These are phyloP conservation scores for Neodiprion virginianus DNA, from an alignment of 1,140 invertebrate species.

Conservation along the genomic window DNA sequence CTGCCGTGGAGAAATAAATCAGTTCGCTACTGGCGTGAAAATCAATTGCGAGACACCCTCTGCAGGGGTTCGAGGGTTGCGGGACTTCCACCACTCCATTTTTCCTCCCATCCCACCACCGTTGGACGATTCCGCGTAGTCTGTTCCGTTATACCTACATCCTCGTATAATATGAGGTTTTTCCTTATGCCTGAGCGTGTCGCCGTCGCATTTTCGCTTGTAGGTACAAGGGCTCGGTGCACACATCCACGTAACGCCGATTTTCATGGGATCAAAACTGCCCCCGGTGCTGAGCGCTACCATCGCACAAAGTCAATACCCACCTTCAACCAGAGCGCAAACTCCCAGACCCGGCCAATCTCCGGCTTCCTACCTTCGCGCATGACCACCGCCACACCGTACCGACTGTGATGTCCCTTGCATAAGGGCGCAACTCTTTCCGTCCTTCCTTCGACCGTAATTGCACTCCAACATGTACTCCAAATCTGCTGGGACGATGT, in stretches of 20 bases:
- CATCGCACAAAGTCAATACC: slow-evolving; percentile 55
- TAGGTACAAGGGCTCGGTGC: no score
- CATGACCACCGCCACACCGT: slow-evolving; percentile 34
- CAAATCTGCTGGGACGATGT: no score
- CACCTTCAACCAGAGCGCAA: slow-evolving; percentile 40
- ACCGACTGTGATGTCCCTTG: not conserved
- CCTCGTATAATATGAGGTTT: no score
- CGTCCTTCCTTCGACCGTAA: not conserved
- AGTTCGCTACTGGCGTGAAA: slow-evolving; percentile 48
- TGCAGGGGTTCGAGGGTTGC: slow-evolving; percentile 26
- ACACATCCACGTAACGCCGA: no score
- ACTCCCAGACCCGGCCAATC: slow-evolving; percentile 45
- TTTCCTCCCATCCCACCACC: not conserved
- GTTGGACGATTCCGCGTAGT: not conserved
- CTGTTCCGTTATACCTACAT: no score
- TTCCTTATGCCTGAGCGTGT: no score
- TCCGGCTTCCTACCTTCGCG: slow-evolving; percentile 31
- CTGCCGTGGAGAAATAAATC: slow-evolving; percentile 51
- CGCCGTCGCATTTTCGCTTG: no score
- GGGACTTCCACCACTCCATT: slow-evolving; percentile 13
- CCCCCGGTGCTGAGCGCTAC: no score
- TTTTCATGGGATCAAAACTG: no score
- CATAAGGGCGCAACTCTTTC: not conserved
- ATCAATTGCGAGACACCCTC: slow-evolving; percentile 54
- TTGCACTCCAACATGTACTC: not conserved